Conservation (phyloP, 2,797 vertebrate species). For the Tinamus major region DNA sequence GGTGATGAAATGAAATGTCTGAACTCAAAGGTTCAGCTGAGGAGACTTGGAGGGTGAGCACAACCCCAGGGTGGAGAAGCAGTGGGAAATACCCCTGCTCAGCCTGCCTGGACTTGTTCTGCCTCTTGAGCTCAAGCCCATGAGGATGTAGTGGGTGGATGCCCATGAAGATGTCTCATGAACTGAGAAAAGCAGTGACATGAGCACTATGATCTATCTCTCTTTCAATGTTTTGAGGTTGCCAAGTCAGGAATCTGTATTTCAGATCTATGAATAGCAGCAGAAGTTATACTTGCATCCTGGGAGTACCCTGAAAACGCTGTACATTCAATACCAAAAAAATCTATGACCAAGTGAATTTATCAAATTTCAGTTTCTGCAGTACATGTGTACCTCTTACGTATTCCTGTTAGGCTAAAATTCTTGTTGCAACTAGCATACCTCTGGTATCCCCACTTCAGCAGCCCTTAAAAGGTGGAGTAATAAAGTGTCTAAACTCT, state of each 20-base stretch:
- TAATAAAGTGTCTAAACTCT: neutral
- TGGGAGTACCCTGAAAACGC: neutral
- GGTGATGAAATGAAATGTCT: neutral
- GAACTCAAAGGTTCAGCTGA: fast-evolving
- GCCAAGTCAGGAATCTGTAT: neutral
- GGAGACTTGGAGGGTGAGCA: neutral
- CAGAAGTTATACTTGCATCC: neutral
- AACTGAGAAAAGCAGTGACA: neutral
- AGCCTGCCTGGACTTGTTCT: neutral
- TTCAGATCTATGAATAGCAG: neutral
- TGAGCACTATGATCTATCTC: fast-evolving
- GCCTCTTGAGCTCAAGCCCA: too few relatives aligned
- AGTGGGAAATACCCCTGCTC: fast-evolving
- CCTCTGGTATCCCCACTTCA: too few relatives aligned
- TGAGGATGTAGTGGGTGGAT: fast-evolving
- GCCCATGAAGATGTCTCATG: neutral
- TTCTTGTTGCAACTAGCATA: too few relatives aligned
- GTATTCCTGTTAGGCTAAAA: fast-evolving
- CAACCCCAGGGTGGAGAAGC: neutral
- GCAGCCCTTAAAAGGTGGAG: neutral
- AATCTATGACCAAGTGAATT: neutral
- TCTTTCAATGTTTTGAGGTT: fast-evolving
- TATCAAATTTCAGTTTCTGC: too few relatives aligned
- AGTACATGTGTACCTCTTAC: neutral
- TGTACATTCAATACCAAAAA: neutral